phyloP scores from a whole-genome alignment of 2,888 invertebrate species.

The Netelia virgata region DNA sequence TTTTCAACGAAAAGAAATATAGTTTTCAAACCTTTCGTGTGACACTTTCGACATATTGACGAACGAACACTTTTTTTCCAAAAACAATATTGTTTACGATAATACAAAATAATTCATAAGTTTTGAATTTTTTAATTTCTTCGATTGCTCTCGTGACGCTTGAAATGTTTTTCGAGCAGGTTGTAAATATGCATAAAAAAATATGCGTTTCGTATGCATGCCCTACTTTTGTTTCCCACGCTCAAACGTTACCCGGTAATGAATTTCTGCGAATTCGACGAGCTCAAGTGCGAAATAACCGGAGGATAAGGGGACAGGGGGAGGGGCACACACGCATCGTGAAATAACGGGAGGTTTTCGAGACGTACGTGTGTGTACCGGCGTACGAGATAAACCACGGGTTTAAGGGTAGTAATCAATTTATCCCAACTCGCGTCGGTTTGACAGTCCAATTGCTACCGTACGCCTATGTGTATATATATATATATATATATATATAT shows the following conservation, averaged over 20 bases:
- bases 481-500: slow-evolving; percentile 9
- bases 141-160: no score
- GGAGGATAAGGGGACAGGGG: background rate
- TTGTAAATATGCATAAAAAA: slow-evolving; percentile 4
- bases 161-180: background rate
- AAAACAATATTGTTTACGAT: no score
- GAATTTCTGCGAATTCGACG: slow-evolving; percentile 38
- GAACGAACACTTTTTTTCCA: no score
- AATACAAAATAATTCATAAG: no score
- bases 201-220: background rate
- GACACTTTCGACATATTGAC: no score
- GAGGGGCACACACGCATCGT: background rate
- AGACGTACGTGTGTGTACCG: slow-evolving; percentile 10
- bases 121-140: no score
- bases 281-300: slow-evolving; percentile 10
- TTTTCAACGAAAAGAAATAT: no score
- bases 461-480: slow-evolving; percentile 3
- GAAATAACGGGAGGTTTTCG: background rate
- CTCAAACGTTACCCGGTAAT: slow-evolving; percentile 38
- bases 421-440: slow-evolving; percentile 50
- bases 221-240: slow-evolving; percentile 46
- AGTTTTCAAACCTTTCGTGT: no score
- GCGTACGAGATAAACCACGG: slow-evolving; percentile 48
- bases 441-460: slow-evolving; percentile 62
- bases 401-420: slow-evolving; percentile 66